Percentiles rank a stretch among this genome's conserved stretches.
Conservation (phyloP, 2,888 invertebrate genomes). For the Tiliacea aurago region DNA sequence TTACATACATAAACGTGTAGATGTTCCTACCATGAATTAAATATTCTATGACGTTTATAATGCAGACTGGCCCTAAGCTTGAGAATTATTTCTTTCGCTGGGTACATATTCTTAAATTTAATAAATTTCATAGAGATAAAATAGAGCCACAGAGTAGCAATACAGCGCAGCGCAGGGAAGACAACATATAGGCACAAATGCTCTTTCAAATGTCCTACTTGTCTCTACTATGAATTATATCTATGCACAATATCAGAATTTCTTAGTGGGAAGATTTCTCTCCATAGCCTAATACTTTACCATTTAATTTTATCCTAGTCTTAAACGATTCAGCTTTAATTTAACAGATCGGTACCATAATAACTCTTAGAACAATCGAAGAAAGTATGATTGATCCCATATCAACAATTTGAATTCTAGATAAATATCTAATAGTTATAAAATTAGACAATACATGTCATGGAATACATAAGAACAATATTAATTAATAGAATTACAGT, state of each 20-base stretch:
- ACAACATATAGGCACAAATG: conserved; percentile 45
- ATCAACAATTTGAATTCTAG: conserved; percentile 64
- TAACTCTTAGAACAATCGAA: conserved; percentile 53
- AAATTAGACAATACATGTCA: conserved; percentile 48
- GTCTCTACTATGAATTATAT: conserved; percentile 9
- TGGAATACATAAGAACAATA: conserved; percentile 54
- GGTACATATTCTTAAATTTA: conserved; percentile 14
- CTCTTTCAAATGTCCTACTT: conserved; percentile 36
- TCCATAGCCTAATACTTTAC: conserved; percentile 15
- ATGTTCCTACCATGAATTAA: conserved; percentile 33
- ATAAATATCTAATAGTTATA: conserved; percentile 39
- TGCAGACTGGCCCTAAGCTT: conserved; percentile 19
- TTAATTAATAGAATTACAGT: conserved; percentile 35
- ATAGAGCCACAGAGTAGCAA: conserved; percentile 23
- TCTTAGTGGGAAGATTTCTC: conserved; percentile 25
- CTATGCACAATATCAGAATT: conserved; percentile 21
- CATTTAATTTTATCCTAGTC: conserved; percentile 20
- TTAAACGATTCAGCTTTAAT: conserved; percentile 35
- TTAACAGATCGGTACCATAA: conserved; percentile 40
- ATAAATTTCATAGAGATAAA: conserved; percentile 26
- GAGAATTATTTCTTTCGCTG: conserved; percentile 5
- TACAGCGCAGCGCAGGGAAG: conserved; percentile 36
- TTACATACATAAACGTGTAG: conserved; percentile 12
- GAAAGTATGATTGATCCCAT: conserved; percentile 71
- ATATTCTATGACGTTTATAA: conserved; percentile 21